A percentile compares a stretch with the other conserved stretches of the same genome.
phyloP scores from a whole-genome alignment of 2,113 vertebrate genomes.

The Caranx melampygus region DNA sequence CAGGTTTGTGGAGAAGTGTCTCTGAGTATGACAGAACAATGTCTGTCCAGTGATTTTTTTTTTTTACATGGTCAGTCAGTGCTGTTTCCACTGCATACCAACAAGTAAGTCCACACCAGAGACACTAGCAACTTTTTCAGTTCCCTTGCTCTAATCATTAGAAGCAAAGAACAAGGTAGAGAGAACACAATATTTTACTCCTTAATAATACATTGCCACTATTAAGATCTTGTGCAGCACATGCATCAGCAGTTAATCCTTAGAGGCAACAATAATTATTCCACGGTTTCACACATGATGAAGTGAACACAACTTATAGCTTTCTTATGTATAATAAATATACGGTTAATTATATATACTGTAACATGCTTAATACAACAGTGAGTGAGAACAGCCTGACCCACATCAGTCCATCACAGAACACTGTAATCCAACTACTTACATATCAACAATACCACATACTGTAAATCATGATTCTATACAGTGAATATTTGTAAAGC shows the following conservation, averaged over 20 bases:
- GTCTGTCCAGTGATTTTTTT: background rate
- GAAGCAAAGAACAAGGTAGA: background rate
- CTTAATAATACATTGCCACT: background rate
- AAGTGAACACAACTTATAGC: background rate
- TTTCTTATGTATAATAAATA: constrained; percentile 21
- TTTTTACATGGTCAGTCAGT: background rate
- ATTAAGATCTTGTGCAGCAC: constrained; percentile 3
- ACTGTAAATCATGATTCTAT: constrained; percentile 18
- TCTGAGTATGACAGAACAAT: background rate
- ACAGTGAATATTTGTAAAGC: constrained; percentile 48
- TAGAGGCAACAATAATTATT: constrained; percentile 9
- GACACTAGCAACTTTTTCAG: background rate
- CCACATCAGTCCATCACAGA: background rate
- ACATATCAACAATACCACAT: constrained; percentile 19
- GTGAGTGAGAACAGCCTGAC: background rate
- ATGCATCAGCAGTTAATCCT: constrained; percentile 17
- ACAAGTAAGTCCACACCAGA: background rate
- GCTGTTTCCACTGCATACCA: background rate
- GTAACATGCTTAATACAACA: background rate
- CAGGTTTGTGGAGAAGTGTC: background rate
- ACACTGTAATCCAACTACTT: background rate
- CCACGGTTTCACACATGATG: background rate
- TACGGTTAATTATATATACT: background rate
- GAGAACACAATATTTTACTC: background rate
- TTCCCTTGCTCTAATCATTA: background rate